Base-by-base conservation (phyloP, 2,113 vertebrate genomes). In the Ptilonorhynchus violaceus region DNA sequence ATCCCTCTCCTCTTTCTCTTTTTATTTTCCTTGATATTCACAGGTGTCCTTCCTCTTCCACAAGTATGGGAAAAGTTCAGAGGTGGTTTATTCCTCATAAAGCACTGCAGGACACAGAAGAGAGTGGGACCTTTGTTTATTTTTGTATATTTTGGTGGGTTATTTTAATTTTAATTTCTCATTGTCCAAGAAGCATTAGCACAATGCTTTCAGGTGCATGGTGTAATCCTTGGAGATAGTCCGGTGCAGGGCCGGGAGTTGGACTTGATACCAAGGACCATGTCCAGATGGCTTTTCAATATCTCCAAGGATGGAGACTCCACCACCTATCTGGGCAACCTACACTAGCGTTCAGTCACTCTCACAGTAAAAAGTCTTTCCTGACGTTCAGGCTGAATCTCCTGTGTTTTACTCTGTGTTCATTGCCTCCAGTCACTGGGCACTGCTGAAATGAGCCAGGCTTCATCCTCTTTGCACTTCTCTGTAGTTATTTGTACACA, bases 241-340 rank as follows among this genome's bases (percentile, higher is more conserved):
- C 37, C 2, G 3, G 20, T 52, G 31, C 31, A 70, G 35, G 15
- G 18, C 23, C 16, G 16, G 15, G 24, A 52, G 15, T 0, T 24
- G 56, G 56, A 44, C 67, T 52, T 0, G 0, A 30, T 72, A 20
- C 20, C 4, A 2, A 72, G 23, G 27, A n/a, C 39, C 2, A 2
- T 12, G 2, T 33, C 23, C 39, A 53, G 46, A 24, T 8, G 10
- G 25, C 9, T 59, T 83, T 53, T 69, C 20, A 46, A 4, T 46
- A 50, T 37, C 37, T 86, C 25, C 33, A 94, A 46, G 41, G n/a
- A 49, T 12, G 19, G 18, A 67, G 33, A 50, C 15, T 70, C 14
- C 6, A 50, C 21, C 17, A 60, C 20, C 28, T 70, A 15, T 70
- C 44, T 70, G 24, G 64, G 24, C 30, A 94, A 56, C 33, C 33